Conservation (phyloP, 2,113 vertebrate genomes). For the Anser brachyrhynchus region DNA sequence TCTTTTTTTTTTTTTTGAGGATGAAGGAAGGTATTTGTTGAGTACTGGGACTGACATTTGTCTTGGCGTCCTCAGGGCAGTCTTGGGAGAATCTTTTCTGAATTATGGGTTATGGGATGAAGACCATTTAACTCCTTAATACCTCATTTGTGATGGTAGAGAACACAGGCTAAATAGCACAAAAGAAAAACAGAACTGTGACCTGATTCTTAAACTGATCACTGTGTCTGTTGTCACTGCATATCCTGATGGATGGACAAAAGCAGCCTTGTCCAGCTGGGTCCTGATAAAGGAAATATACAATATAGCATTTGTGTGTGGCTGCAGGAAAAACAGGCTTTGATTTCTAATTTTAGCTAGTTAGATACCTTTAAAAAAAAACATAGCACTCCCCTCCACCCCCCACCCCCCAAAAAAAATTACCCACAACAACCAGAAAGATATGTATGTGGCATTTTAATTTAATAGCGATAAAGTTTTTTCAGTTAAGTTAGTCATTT, state of each 20-base stretch:
- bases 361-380: background rate
- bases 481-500: background rate
- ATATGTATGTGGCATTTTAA: background rate
- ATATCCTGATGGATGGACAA: conserved; percentile 35
- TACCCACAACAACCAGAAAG: background rate
- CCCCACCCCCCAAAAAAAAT: too few relatives aligned
- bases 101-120: conserved; percentile 22
- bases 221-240: background rate
- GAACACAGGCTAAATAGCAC: conserved; percentile 16
- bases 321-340: background rate
- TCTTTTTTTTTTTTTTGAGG: background rate
- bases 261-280: conserved; percentile 32
- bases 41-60: background rate
- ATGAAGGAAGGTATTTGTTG: conserved; percentile 26
- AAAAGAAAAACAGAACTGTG: conserved; percentile 43
- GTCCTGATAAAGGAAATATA: background rate
- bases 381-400: too few relatives aligned
- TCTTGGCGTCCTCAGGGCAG: background rate
- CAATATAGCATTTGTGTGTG: conserved; percentile 22
- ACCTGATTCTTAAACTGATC: conserved; percentile 25
- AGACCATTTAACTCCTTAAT: conserved; percentile 21
- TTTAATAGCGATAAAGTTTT: background rate
- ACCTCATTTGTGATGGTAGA: conserved; percentile 27
- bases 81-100: background rate
- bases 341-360: conserved; percentile 16